These are phyloP conservation scores for Rhinatrema bivittatum DNA, from an alignment of 2,797 vertebrate species.

Conservation along the genomic window DNA sequence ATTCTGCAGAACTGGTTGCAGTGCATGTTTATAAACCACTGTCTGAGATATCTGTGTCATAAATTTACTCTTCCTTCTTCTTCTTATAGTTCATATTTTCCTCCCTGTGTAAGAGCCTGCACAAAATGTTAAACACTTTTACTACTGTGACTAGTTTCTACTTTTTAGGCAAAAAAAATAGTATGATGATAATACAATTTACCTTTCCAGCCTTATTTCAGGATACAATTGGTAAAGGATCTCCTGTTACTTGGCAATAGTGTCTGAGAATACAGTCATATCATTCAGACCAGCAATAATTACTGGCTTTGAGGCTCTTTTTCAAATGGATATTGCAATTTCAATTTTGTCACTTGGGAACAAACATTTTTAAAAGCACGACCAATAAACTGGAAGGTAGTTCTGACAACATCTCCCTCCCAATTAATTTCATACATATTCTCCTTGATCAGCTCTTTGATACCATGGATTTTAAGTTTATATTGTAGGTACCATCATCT, in stretches of 20 bases:
- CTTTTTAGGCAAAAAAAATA: too few species aligned
- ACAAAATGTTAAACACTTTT: constrained; percentile 14
- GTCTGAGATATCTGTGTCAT: constrained; percentile 51
- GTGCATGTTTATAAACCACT: constrained; percentile 60
- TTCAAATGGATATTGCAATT: constrained; percentile 59
- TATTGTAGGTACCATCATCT: constrained; percentile 83
- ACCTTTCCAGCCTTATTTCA: constrained; percentile 70
- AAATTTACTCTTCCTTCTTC: constrained; percentile 57
- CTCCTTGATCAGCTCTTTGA: constrained; percentile 83
- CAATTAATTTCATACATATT: constrained; percentile 86
- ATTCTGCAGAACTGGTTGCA: constrained; percentile 48
- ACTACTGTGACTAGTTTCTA: too few species aligned
- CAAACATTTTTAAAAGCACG: constrained; percentile 80
- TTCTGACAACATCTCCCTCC: constrained; percentile 81
- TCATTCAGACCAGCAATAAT: constrained; percentile 52
- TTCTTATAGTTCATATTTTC: constrained; percentile 64
- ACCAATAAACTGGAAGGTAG: constrained; percentile 80
- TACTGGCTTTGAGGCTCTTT: constrained; percentile 60
- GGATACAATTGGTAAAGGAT: constrained; percentile 45
- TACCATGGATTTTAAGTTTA: constrained; percentile 78
- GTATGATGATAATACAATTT: constrained; percentile 11
- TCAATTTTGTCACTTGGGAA: constrained; percentile 68
- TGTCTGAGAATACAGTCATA: constrained; percentile 37
- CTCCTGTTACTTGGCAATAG: constrained; percentile 45
- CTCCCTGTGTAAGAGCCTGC: constrained; percentile 53